Evolutionary conservation across 2,888 invertebrate genomes (phyloP).

Genomic region (Catocala nupta): DNA sequence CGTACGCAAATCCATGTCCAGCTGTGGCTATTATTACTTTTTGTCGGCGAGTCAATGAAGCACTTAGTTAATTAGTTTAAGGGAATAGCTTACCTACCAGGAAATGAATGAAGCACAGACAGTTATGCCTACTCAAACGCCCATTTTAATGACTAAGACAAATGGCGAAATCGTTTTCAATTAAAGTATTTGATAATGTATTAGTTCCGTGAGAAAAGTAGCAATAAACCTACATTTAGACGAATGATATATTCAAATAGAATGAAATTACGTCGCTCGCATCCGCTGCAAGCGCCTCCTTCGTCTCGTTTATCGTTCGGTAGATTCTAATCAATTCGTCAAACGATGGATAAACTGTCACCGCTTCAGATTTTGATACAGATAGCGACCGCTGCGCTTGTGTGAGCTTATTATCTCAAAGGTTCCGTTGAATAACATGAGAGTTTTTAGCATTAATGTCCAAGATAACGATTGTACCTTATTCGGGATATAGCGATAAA

Average conservation of each 20-base stretch:
- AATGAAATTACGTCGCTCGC: conserved; percentile 81
- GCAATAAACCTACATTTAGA: conserved; percentile 86
- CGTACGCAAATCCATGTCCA: conserved; percentile 65
- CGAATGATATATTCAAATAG: conserved; percentile 86
- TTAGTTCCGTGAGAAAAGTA: conserved; percentile 87
- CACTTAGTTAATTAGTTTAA: conserved; percentile 58
- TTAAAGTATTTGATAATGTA: conserved; percentile 83
- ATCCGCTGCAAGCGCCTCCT: conserved; percentile 83
- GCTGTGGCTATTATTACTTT: conserved; percentile 48
- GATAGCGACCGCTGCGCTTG: conserved; percentile 62
- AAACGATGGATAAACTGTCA: conserved; percentile 73
- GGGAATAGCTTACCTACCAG: conserved; percentile 60
- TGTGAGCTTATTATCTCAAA: conserved; percentile 57
- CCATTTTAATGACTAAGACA: conserved; percentile 74
- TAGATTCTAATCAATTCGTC: conserved; percentile 82
- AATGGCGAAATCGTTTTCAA: conserved; percentile 83
- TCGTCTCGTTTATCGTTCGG: conserved; percentile 70
- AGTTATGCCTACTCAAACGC: conserved; percentile 67
- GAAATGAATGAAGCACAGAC: conserved; percentile 62
- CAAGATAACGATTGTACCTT: conserved; percentile 32
- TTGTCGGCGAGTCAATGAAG: conserved; percentile 29
- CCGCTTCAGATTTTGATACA: conserved; percentile 68
- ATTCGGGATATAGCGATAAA: conserved; percentile 25
- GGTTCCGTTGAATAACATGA: conserved; percentile 52
- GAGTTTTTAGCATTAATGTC: conserved; percentile 37